Percentiles rank a stretch among this genome's conserved stretches.
phyloP scores from a whole-genome alignment of 2,113 vertebrate genomes.

The Dendropsophus ebraccatus region DNA sequence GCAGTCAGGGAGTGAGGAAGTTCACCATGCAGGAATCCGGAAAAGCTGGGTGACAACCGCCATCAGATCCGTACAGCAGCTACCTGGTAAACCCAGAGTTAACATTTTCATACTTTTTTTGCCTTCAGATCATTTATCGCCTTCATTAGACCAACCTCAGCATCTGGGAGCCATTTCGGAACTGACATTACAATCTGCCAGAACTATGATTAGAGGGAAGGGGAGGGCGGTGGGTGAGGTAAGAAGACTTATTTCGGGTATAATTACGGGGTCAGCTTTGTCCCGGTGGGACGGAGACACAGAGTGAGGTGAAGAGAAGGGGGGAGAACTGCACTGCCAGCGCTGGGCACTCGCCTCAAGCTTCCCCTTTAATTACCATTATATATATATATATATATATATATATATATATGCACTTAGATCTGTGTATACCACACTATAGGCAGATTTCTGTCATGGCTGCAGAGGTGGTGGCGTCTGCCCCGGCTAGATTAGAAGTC shows the following conservation, averaged over 20 bases:
- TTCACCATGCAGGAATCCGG: too few relatives aligned
- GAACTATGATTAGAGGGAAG: slow-evolving; percentile 30
- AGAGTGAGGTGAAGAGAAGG: slow-evolving; percentile 14
- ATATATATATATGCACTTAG: slow-evolving; percentile 5
- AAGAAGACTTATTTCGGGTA: slow-evolving; percentile 53
- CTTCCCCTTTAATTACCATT: background rate
- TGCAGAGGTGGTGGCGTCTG: background rate
- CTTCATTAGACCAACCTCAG: slow-evolving; percentile 42
- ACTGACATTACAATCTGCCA: slow-evolving; percentile 55
- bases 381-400: background rate
- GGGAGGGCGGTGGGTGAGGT: slow-evolving; percentile 48
- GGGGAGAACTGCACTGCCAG: background rate
- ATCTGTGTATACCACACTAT: background rate
- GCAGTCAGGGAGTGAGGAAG: too few relatives aligned
- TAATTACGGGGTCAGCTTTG: slow-evolving; percentile 52
- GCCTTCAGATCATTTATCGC: slow-evolving; percentile 21
- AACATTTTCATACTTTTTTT: background rate
- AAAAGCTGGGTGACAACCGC: too few relatives aligned
- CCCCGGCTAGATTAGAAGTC: slow-evolving; percentile 27
- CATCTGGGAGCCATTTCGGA: slow-evolving; percentile 58
- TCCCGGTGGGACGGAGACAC: slow-evolving; percentile 40
- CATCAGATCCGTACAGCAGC: background rate
- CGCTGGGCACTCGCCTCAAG: background rate
- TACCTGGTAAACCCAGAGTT: background rate
- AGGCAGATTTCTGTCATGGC: slow-evolving; percentile 2